Evolutionary conservation across 2,888 invertebrate genomes (phyloP).

Genomic region (Melikaiella ostensackeni): DNA sequence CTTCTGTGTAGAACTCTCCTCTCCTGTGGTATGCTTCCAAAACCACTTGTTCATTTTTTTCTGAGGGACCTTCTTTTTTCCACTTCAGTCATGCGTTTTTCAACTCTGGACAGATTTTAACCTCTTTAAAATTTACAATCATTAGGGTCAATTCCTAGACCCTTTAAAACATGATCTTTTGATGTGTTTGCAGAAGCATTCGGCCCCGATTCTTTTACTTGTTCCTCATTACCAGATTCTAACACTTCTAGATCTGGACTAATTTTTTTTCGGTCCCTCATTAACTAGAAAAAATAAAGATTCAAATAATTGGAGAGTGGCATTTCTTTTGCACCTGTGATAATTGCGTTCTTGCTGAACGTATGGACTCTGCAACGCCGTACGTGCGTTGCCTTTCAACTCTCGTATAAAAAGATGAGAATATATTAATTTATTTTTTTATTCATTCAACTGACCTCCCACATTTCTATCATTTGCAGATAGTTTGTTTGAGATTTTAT

Average conservation of each 20-base stretch:
- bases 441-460: no score
- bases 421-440: no score
- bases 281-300: background rate
- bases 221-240: background rate
- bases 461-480: no score
- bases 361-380: conserved; percentile 28
- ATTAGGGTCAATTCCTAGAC: conserved; percentile 42
- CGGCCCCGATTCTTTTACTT: background rate
- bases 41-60: no score
- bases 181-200: background rate
- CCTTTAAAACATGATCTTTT: conserved; percentile 30
- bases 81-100: conserved; percentile 42
- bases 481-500: no score
- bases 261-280: background rate
- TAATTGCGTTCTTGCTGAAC: conserved; percentile 36
- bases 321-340: conserved; percentile 34
- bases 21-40: no score
- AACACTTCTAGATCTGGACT: background rate
- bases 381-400: conserved; percentile 39
- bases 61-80: no score
- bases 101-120: conserved; percentile 44
- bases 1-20: no score
- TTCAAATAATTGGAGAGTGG: background rate
- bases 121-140: conserved; percentile 42
- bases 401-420: conserved; percentile 31